These are phyloP conservation scores for Brachypteracias leptosomus DNA, from an alignment of 2,113 vertebrate genomes.

Conservation along the genomic window DNA sequence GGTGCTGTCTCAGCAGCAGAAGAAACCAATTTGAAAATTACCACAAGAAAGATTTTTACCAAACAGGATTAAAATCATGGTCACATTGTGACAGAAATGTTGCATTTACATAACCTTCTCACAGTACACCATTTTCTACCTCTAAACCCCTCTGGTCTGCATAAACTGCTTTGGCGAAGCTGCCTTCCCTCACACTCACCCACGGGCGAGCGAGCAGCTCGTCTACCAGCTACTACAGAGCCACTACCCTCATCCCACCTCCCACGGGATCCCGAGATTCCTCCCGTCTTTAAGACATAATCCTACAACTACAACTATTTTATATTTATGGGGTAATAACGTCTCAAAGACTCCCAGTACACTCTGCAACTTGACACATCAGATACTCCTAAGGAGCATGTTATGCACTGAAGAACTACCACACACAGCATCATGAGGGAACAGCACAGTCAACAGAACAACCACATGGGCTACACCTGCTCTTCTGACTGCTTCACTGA, in stretches of 20 bases:
- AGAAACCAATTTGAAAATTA: fast-evolving
- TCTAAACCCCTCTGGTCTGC: background rate
- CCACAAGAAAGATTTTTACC: background rate
- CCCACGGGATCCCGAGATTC: background rate
- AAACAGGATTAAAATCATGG: background rate
- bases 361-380: background rate
- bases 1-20: background rate
- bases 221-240: conserved; percentile 36
- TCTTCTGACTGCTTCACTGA: background rate
- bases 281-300: background rate
- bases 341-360: background rate
- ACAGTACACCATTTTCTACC: background rate
- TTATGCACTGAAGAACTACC: background rate
- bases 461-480: background rate
- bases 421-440: fast-evolving
- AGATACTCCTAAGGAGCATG: background rate
- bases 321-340: background rate
- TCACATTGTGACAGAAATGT: background rate
- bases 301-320: conserved; percentile 17
- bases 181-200: conserved; percentile 25
- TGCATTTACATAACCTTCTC: background rate
- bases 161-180: conserved; percentile 14
- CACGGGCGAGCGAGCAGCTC: background rate
- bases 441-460: background rate
- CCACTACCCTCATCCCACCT: conserved; percentile 43